phyloP scores from a whole-genome alignment of 2,888 invertebrate genomes.

The Trilocha varians region DNA sequence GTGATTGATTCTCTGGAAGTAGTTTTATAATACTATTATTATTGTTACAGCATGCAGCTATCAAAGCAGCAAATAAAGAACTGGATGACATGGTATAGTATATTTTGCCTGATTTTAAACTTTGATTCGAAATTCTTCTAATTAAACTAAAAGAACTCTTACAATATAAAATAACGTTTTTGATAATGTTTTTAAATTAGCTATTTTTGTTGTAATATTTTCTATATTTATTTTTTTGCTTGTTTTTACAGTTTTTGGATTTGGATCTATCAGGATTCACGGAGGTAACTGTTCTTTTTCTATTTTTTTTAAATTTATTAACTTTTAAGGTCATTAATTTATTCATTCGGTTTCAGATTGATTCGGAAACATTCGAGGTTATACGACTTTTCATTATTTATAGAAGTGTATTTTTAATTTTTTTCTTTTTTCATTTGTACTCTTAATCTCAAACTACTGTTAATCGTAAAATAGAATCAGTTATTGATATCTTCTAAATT shows the following conservation, averaged over 20 bases:
- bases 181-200: no score
- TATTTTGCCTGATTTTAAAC: neutral
- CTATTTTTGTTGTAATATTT: slow-evolving; percentile 1
- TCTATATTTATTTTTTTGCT: no score
- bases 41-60: slow-evolving; percentile 53
- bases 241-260: slow-evolving; percentile 49
- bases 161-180: no score
- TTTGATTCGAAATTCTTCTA: neutral
- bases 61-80: slow-evolving; percentile 56
- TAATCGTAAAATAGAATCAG: neutral
- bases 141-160: no score
- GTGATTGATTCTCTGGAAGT: neutral
- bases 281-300: slow-evolving; percentile 30
- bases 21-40: neutral
- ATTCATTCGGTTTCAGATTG: slow-evolving; percentile 18
- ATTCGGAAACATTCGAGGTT: slow-evolving; percentile 60
- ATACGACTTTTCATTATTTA: no score
- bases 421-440: slow-evolving; percentile 11
- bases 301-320: neutral
- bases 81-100: slow-evolving; percentile 50
- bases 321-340: neutral
- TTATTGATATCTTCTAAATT: neutral
- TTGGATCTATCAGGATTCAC: slow-evolving; percentile 55
- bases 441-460: neutral
- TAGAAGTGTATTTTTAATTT: slow-evolving; percentile 8